phyloP scores from a whole-genome alignment of 2,888 invertebrate species.

The Pimpla rufipes region DNA sequence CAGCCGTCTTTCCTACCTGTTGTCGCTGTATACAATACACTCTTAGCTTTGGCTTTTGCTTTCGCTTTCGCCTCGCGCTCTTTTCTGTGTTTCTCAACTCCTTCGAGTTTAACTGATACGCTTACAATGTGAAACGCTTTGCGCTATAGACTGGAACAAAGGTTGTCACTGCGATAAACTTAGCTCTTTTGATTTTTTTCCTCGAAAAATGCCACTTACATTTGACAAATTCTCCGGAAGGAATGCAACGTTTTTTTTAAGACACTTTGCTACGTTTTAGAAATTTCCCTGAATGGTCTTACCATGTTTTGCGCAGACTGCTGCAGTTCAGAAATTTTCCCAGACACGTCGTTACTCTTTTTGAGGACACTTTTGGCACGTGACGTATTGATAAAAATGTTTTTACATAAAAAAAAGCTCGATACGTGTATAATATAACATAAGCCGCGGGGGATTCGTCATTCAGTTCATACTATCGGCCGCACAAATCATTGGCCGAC shows the following conservation, averaged over 20 bases:
- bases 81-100: background rate
- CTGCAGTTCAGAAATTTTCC: too few species aligned
- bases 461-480: too few species aligned
- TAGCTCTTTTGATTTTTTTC: background rate
- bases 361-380: background rate
- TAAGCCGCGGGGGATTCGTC: background rate
- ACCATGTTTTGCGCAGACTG: too few species aligned
- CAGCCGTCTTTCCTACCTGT: background rate
- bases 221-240: too few species aligned
- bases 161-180: background rate
- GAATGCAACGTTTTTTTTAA: too few species aligned
- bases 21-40: background rate
- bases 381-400: background rate
- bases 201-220: too few species aligned
- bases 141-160: background rate
- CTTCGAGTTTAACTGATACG: slow-evolving; percentile 4
- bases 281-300: too few species aligned
- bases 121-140: background rate
- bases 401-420: background rate
- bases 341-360: background rate
- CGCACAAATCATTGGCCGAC: too few species aligned
- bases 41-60: background rate
- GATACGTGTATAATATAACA: background rate
- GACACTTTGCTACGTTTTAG: too few species aligned
- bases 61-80: background rate